A percentile compares a stretch with the other conserved stretches of the same genome.
These are phyloP conservation scores for Aurelia sp. DNA, from an alignment of 30 jellyfish, hydroid and myxozoan species.

Conservation along the genomic window DNA sequence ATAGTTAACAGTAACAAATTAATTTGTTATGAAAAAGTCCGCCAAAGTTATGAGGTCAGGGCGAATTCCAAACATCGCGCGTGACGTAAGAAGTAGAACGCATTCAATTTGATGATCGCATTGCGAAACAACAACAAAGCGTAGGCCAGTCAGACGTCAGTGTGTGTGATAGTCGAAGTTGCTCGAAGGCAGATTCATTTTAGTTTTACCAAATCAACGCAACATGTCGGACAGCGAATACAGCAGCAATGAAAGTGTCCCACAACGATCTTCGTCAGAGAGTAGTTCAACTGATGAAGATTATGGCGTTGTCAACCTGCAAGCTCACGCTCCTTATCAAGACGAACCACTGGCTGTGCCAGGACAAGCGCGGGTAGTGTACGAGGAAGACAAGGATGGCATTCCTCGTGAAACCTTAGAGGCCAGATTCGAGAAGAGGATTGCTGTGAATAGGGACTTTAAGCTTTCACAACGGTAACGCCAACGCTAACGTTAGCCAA, in stretches of 20 bases:
- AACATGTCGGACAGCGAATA: conserved; percentile 27
- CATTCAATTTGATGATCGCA: background rate
- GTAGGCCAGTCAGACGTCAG: background rate
- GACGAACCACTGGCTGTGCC: conserved; percentile 28
- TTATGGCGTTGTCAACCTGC: background rate
- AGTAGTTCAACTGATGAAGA: background rate
- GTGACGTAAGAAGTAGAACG: conserved; percentile 28
- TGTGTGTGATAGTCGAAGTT: background rate
- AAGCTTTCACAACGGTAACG: background rate
- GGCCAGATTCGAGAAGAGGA: conserved; percentile 9
- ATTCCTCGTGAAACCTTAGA: conserved; percentile 2
- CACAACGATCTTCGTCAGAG: background rate
- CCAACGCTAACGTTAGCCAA: too few relatives aligned
- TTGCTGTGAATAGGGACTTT: background rate
- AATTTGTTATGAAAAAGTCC: background rate
- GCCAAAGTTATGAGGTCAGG: background rate
- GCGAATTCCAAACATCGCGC: conserved; percentile 13
- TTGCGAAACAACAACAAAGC: background rate
- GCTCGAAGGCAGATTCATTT: background rate
- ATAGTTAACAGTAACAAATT: background rate
- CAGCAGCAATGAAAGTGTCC: conserved; percentile 3
- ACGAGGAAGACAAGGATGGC: background rate
- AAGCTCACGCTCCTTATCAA: conserved; percentile 34
- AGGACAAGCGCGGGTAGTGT: background rate
- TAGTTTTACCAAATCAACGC: conserved; percentile 1